Evolutionary conservation across 2,888 invertebrate genomes (phyloP), one percentile per base, ranked within the genome.

Genomic region (Drosophila diplacantha): DNA sequence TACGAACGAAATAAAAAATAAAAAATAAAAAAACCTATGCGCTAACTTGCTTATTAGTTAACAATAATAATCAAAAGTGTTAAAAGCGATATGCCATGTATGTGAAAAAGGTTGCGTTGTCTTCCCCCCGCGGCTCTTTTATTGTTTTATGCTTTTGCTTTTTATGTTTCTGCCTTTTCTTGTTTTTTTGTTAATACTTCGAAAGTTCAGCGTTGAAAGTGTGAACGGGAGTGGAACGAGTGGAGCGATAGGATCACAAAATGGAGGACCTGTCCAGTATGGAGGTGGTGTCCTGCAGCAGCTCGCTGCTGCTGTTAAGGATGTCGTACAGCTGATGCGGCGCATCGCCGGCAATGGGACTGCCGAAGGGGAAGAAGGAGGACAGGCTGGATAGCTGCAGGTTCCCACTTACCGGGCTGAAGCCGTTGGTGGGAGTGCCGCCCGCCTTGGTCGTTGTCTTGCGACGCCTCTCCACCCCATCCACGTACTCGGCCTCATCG

Each of bases 331-430:
- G 77, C 66, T 88, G 88, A 38, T 85, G 81, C 47, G 87, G 86
- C 41, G 86, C 84, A 55, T 87, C 84, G 20, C 81, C 81, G 44
- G 86, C 86, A 64, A 86, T 81, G 44, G 83, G 79, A 52, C 65
- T 80, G 57, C 88, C 88, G 66, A 89, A 89, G 7, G 89, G 89
- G 64, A 89, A 89, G 74, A 88, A 89, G 5, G 89, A 89, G 11
- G 88, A 88, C 16, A 88, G 83, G 26, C 85, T 83, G 34, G 88
- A 87, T 55, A 88, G 62, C 39, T 75, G 82, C 43, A 81, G 11
- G 2, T 64, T 44, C 2, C 67, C 66, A 20, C 64, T 71, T 7
- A 77, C 69, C 7, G 71, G 62, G 5, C 43, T 55, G 9, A 49
- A 38, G 24, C 71, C 67, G 14, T 58, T 71, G 9, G 62, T 41